phyloP scores from a whole-genome alignment of 2,888 invertebrate genomes.

The Brenthis hecate region DNA sequence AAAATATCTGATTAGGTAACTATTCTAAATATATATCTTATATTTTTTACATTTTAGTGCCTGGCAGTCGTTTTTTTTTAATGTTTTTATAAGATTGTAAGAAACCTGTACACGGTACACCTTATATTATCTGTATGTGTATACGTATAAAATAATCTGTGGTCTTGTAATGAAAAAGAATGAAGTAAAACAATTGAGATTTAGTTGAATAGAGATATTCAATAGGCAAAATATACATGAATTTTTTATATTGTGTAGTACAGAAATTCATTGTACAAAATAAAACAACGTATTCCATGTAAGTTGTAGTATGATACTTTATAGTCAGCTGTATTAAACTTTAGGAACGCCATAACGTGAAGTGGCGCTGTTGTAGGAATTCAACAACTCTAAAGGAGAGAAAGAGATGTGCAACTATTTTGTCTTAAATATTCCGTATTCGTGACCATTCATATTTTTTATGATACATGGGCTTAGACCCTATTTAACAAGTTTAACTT shows the following conservation, averaged over 20 bases:
- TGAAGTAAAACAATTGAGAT: slow-evolving; percentile 17
- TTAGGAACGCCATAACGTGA: slow-evolving; percentile 39
- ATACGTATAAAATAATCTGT: too few species aligned
- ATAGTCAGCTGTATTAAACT: slow-evolving; percentile 19
- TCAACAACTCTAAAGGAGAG: slow-evolving; percentile 37
- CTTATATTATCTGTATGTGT: too few species aligned
- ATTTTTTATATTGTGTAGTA: slow-evolving; percentile 10
- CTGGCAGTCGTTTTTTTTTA: too few species aligned
- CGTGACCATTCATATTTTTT: slow-evolving; percentile 26
- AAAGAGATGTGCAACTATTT: slow-evolving; percentile 45
- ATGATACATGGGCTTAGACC: neutral
- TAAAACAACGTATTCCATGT: slow-evolving; percentile 22
- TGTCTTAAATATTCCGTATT: slow-evolving; percentile 36
- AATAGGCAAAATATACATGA: slow-evolving; percentile 27
- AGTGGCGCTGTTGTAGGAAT: slow-evolving; percentile 45
- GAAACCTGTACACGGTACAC: too few species aligned
- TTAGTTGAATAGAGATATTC: slow-evolving; percentile 23
- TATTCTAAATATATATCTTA: too few species aligned
- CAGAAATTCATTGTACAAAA: slow-evolving; percentile 21
- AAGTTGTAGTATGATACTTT: slow-evolving; percentile 20
- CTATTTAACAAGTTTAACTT: neutral
- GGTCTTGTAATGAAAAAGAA: neutral
- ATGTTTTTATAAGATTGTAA: too few species aligned
- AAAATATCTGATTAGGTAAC: too few species aligned
- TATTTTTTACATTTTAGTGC: too few species aligned